phyloP scores from a whole-genome alignment of 1,140 invertebrate genomes.

The Paracyclopina nana region DNA sequence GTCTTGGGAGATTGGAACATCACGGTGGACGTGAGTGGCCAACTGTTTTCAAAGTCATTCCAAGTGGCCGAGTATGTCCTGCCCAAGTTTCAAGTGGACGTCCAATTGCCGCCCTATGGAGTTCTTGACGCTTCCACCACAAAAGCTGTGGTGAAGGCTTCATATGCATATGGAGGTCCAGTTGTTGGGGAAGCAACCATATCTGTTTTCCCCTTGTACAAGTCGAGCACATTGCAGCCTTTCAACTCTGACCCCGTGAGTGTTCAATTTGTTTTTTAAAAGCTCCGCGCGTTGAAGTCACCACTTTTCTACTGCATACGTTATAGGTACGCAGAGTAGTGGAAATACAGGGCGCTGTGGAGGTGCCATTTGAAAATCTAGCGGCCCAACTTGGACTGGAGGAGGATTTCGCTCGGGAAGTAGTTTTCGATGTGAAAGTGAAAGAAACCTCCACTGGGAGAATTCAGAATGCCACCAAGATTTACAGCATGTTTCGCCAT shows the following conservation, averaged over 20 bases:
- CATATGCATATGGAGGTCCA: constrained; percentile 8
- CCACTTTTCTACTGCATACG: too few relatives aligned
- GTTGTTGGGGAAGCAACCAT: constrained; percentile 23
- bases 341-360: constrained; percentile 50
- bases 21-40: constrained; percentile 36
- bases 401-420: constrained; percentile 48
- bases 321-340: constrained; percentile 61
- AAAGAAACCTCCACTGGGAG: constrained; percentile 57
- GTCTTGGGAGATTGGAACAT: constrained; percentile 84
- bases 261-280: too few relatives aligned
- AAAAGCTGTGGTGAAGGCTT: constrained; percentile 38
- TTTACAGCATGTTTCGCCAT: constrained; percentile 51
- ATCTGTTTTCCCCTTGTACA: constrained; percentile 20
- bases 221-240: constrained; percentile 49
- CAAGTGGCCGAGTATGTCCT: constrained; percentile 75
- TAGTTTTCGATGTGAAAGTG: constrained; percentile 52
- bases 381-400: constrained; percentile 42
- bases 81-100: constrained; percentile 70
- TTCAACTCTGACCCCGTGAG: constrained; percentile 47
- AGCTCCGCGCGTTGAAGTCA: too few relatives aligned
- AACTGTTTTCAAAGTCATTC: constrained; percentile 46
- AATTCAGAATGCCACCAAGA: constrained; percentile 51
- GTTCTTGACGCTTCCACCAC: constrained; percentile 56
- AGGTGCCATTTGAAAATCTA: constrained; percentile 54
- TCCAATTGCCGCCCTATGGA: constrained; percentile 55